Percentiles rank a stretch among this genome's conserved stretches.
Conservation (phyloP, 2,888 invertebrate species). For the Ceramica pisi region DNA sequence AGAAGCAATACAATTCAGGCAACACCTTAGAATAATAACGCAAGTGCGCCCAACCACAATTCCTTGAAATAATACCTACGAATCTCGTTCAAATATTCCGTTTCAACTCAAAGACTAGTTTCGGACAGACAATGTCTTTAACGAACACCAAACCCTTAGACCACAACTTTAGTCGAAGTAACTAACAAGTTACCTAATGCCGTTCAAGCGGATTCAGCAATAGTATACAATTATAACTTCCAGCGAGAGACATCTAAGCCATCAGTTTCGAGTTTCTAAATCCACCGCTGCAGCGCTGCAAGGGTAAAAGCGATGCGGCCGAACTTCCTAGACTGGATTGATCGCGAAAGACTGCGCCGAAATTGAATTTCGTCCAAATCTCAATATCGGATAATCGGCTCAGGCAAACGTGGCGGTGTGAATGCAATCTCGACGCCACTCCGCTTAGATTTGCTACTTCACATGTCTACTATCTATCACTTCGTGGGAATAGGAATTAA, state of each 20-base stretch:
- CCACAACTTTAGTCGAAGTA: conserved; percentile 32
- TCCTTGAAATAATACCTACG: conserved; percentile 3
- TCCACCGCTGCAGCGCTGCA: conserved; percentile 40
- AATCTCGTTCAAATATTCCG: conserved; percentile 19
- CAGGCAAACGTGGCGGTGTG: conserved; percentile 72
- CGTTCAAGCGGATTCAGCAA: conserved; percentile 37
- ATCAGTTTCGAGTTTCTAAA: conserved; percentile 49
- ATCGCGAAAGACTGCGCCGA: conserved; percentile 76
- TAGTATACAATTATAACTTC: conserved; percentile 50
- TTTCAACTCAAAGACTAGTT: conserved; percentile 32
- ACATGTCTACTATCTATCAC: conserved; percentile 38
- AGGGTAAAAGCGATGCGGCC: conserved; percentile 39
- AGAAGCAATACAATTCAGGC: conserved; percentile 8
- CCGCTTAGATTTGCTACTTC: conserved; percentile 65
- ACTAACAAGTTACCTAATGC: conserved; percentile 49
- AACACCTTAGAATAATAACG: no score
- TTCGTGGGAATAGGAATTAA: conserved; percentile 13
- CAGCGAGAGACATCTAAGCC: conserved; percentile 32
- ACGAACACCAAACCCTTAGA: conserved; percentile 31
- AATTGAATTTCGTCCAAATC: conserved; percentile 83
- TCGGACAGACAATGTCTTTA: conserved; percentile 27
- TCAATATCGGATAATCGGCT: conserved; percentile 85
- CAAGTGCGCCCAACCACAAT: not conserved
- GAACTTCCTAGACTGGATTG: conserved; percentile 65
- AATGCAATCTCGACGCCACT: conserved; percentile 75